These are phyloP conservation scores for Gambusia holbrooki DNA, from an alignment of 2,113 vertebrate species.

Conservation along the genomic window DNA sequence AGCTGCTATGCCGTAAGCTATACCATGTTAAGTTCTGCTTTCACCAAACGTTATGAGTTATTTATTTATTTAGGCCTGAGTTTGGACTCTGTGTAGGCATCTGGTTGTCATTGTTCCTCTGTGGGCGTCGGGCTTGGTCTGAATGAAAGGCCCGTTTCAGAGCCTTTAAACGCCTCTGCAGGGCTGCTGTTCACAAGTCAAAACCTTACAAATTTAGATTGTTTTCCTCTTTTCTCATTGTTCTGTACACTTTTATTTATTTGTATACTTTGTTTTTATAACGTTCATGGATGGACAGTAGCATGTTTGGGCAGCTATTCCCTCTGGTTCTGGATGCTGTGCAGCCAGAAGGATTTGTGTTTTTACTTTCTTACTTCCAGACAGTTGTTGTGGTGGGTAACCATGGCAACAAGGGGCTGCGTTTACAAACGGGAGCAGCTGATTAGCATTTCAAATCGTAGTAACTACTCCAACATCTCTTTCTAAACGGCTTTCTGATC, in stretches of 20 bases:
- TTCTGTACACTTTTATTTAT: neutral
- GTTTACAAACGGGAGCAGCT: no score
- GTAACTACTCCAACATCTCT: no score
- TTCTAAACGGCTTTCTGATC: no score
- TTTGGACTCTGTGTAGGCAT: slow-evolving; percentile 11
- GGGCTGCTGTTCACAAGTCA: slow-evolving; percentile 2
- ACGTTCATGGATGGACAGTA: no score
- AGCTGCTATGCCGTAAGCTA: neutral
- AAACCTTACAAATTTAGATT: slow-evolving; percentile 1
- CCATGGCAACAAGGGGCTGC: no score
- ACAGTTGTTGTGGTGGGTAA: no score
- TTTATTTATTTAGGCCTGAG: neutral
- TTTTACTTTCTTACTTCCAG: no score
- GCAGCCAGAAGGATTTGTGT: no score
- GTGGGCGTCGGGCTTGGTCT: slow-evolving; percentile 44
- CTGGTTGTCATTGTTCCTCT: neutral
- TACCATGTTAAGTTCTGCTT: neutral
- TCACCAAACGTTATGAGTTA: neutral
- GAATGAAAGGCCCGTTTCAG: slow-evolving; percentile 58
- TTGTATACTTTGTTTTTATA: no score
- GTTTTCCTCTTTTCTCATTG: neutral
- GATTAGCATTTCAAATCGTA: no score
- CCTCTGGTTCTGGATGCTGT: no score
- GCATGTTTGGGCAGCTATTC: no score
- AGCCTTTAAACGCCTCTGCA: slow-evolving; percentile 27